These are phyloP conservation scores for Mus caroli DNA, from an alignment of 2,797 vertebrate genomes.

Conservation along the genomic window DNA sequence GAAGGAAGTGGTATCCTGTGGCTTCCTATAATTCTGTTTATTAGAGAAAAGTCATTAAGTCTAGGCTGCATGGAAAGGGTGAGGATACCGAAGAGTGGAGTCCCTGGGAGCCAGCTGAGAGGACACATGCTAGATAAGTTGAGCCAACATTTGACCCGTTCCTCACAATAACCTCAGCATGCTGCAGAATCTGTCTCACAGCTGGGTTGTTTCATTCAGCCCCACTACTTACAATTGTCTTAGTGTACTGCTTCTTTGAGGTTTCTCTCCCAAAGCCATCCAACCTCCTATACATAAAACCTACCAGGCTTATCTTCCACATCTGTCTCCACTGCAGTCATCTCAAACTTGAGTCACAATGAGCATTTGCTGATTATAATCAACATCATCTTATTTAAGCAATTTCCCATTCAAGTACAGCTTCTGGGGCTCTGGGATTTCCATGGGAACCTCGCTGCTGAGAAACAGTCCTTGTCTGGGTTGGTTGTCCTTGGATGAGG, in stretches of 20 bases:
- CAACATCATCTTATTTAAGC: slow-evolving; percentile 36
- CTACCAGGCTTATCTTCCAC: neutral
- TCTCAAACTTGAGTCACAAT: neutral
- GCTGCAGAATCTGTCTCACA: neutral
- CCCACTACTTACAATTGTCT: neutral
- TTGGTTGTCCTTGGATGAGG: slow-evolving; percentile 28
- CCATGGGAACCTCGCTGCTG: slow-evolving; percentile 25
- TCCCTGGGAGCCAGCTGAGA: neutral
- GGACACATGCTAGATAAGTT: neutral
- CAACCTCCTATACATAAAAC: neutral
- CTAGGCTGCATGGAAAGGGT: neutral
- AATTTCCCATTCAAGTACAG: slow-evolving; percentile 26
- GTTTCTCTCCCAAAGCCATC: neutral
- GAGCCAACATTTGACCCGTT: too few species aligned
- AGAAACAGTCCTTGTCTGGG: slow-evolving; percentile 36
- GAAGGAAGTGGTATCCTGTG: neutral
- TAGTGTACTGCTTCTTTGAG: neutral
- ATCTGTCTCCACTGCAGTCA: neutral
- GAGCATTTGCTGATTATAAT: slow-evolving; percentile 42
- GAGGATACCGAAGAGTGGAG: neutral
- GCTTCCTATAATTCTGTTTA: neutral
- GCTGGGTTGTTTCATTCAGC: neutral
- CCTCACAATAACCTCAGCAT: neutral
- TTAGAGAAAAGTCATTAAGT: neutral
- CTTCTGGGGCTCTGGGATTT: slow-evolving; percentile 50